Conservation (phyloP, 2,113 vertebrate genomes). For the Leptocoma aspasia region DNA sequence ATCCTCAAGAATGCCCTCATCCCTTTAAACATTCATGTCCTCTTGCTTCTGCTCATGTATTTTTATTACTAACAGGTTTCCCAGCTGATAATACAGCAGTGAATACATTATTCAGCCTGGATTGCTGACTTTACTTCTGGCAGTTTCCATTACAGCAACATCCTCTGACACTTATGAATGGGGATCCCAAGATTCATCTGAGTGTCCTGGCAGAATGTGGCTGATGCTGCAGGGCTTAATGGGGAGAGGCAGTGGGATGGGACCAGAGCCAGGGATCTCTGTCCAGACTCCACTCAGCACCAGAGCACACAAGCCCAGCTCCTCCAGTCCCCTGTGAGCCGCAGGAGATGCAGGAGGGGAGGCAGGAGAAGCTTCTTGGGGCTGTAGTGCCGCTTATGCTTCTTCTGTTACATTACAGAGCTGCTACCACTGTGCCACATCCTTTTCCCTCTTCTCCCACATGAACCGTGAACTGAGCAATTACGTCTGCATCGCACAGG, state of each 20-base stretch:
- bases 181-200: neutral
- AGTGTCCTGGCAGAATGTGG: neutral
- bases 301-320: fast-evolving
- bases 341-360: neutral
- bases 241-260: neutral
- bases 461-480: neutral
- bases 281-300: neutral
- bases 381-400: neutral
- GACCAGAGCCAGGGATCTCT: neutral
- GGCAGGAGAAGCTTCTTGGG: neutral
- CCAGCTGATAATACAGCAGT: conserved; percentile 18
- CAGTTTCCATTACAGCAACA: neutral
- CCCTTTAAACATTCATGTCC: conserved; percentile 43
- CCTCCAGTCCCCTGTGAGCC: neutral
- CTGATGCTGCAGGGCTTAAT: neutral
- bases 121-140: neutral
- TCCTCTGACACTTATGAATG: neutral
- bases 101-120: conserved; percentile 50
- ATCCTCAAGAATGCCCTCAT: neutral
- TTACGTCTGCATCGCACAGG: neutral
- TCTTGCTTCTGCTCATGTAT: conserved; percentile 37
- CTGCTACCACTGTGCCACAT: neutral
- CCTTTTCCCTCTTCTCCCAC: neutral
- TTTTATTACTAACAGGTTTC: conserved; percentile 52
- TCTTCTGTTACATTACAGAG: neutral